Evolutionary conservation across 2,113 vertebrate genomes (phyloP).

Genomic region (Henicopernis longicauda): DNA sequence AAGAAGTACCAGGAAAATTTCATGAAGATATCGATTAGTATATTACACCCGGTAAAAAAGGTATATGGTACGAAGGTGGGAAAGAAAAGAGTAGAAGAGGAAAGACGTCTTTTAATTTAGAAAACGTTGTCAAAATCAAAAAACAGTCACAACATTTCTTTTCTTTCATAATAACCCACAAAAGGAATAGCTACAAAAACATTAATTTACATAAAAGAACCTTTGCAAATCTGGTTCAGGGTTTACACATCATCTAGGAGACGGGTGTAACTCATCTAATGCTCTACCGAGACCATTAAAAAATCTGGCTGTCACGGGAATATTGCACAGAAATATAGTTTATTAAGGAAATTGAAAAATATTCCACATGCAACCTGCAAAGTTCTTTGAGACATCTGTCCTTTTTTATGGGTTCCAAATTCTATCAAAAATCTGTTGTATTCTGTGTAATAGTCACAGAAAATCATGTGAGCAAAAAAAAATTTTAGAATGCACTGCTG

Average conservation of each 20-base stretch:
- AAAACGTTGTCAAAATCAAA: background rate
- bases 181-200: background rate
- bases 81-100: background rate
- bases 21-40: background rate
- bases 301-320: background rate
- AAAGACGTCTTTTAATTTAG: background rate
- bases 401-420: background rate
- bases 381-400: background rate
- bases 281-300: background rate
- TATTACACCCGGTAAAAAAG: background rate
- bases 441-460: background rate
- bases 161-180: background rate
- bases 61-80: background rate
- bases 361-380: background rate
- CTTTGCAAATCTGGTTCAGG: background rate
- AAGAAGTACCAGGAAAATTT: background rate
- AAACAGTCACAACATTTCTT: rapidly evolving
- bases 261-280: background rate
- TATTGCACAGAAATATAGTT: background rate
- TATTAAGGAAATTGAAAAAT: background rate
- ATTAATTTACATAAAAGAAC: background rate
- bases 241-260: background rate
- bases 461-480: background rate
- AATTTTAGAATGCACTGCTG: background rate
- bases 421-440: background rate